Conservation (phyloP, 2,888 invertebrate species). For the Trissonchulus latispiculum region DNA sequence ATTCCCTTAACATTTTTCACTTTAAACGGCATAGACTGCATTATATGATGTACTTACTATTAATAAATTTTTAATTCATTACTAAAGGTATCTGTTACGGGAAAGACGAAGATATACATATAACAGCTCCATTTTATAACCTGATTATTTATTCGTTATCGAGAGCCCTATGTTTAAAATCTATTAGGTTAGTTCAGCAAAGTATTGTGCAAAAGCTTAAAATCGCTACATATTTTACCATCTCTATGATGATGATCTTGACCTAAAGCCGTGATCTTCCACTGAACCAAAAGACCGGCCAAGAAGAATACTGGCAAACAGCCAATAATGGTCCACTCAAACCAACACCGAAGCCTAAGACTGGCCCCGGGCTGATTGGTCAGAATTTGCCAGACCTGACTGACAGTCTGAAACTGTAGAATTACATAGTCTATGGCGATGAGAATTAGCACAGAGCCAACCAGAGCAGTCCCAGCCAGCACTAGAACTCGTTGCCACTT, state of each 20-base stretch:
- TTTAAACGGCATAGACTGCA: too few relatives aligned
- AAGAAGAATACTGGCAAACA: conserved; percentile 63
- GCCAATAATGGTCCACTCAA: conserved; percentile 62
- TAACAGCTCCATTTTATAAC: too few relatives aligned
- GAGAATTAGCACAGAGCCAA: conserved; percentile 63
- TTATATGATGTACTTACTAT: too few relatives aligned
- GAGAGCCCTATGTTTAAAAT: too few relatives aligned
- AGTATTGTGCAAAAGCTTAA: too few relatives aligned
- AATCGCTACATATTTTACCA: too few relatives aligned
- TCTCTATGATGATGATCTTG: conserved; percentile 47
- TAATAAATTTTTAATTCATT: too few relatives aligned
- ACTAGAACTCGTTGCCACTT: conserved; percentile 66
- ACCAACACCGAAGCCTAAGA: conserved; percentile 55
- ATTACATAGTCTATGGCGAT: conserved; percentile 64
- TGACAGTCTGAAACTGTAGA: conserved; percentile 58
- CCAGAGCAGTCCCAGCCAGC: conserved; percentile 63
- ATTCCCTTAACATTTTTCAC: too few relatives aligned
- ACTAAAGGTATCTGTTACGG: too few relatives aligned
- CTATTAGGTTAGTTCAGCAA: too few relatives aligned
- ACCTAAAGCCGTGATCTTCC: conserved; percentile 58
- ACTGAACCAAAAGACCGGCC: conserved; percentile 60
- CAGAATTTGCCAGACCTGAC: conserved; percentile 61
- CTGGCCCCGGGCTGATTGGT: conserved; percentile 41
- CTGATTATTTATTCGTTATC: too few relatives aligned
- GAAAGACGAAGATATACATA: too few relatives aligned